Base-by-base conservation (phyloP, 2,797 vertebrate genomes). In the Gobio occitaniae region DNA sequence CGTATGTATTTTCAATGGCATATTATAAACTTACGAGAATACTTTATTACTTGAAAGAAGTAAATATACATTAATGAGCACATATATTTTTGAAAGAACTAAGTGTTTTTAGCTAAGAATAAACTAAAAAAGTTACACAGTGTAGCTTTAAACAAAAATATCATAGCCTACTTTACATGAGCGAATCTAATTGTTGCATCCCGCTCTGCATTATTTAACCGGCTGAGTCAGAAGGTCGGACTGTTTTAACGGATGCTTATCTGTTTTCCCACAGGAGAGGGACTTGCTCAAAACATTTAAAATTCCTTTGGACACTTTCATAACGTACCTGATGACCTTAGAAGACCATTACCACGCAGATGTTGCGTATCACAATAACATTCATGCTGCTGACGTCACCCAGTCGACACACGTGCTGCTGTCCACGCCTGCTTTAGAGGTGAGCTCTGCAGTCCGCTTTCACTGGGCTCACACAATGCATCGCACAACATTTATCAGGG, bases 261-360 rank as follows among this genome's bases (percentile, higher is more conserved):
- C 29, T 7, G 50, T 59, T 59, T 48, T 25, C 44, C 8, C 11
- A 10, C 89, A 97, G 96, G 96, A 97, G 89, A 94, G 96, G 32
- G 96, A 97, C 86, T 92, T 97, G 87, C 90, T 97, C 82, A 97
- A 97, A 93, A 97, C 96, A 11, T 97, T 97, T 91, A 96, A 96
- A 92, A 97, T 97, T 92, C 96, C 95, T 88, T 92, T 94, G 85
- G 96, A 97, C 89, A 97, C 96, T 77, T 94, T 97, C 91, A 94
- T 97, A 89, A 97, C 96, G 10, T 97, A 97, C 81, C 90, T 97
- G 90, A 96, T 97, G 96, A 97, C 96, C 17, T 92, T 97, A 48
- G 96, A 97, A 93, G 96, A 97, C 88, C 96, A 97, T 91, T 97
- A 97, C 89, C 96, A 97, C 38, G 94, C 93, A 54, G 96, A 97